These are phyloP conservation scores for Watsonalla cultraria DNA, from an alignment of 2,888 invertebrate genomes.

Conservation along the genomic window DNA sequence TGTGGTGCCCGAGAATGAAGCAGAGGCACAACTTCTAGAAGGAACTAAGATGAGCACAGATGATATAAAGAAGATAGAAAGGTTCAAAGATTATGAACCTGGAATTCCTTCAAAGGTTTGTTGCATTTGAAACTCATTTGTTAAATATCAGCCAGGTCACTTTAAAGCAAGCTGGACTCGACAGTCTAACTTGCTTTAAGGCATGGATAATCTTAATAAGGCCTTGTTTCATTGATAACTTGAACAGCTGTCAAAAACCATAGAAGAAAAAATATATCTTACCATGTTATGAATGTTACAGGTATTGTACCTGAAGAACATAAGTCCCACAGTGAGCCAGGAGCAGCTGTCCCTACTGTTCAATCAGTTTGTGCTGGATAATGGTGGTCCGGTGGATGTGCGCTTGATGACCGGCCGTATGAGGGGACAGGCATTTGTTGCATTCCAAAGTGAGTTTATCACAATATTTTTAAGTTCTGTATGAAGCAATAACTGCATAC, in stretches of 20 bases:
- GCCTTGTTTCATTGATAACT: no score
- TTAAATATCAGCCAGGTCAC: no score
- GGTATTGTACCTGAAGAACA: conserved; percentile 78
- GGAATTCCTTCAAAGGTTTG: conserved; percentile 73
- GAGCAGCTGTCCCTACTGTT: conserved; percentile 70
- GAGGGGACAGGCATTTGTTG: conserved; percentile 79
- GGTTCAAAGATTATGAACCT: conserved; percentile 73
- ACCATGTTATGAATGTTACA: no score
- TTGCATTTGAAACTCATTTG: neutral
- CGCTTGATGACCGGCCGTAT: conserved; percentile 74
- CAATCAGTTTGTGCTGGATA: conserved; percentile 62
- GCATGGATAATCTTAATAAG: no score
- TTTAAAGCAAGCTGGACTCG: no score
- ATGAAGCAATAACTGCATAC: no score
- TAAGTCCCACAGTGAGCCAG: conserved; percentile 62
- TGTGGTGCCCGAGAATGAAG: conserved; percentile 51
- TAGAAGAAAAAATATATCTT: no score
- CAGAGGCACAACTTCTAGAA: conserved; percentile 58
- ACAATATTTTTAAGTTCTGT: no score
- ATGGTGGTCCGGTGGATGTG: conserved; percentile 60
- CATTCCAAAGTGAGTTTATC: conserved; percentile 64
- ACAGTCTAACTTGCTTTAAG: no score
- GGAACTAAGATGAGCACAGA: conserved; percentile 71
- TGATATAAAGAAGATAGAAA: conserved; percentile 73
- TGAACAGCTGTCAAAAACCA: no score